These are phyloP conservation scores for Montipora foliosa DNA, from an alignment of 64 coral and sea anemone species.

Conservation along the genomic window DNA sequence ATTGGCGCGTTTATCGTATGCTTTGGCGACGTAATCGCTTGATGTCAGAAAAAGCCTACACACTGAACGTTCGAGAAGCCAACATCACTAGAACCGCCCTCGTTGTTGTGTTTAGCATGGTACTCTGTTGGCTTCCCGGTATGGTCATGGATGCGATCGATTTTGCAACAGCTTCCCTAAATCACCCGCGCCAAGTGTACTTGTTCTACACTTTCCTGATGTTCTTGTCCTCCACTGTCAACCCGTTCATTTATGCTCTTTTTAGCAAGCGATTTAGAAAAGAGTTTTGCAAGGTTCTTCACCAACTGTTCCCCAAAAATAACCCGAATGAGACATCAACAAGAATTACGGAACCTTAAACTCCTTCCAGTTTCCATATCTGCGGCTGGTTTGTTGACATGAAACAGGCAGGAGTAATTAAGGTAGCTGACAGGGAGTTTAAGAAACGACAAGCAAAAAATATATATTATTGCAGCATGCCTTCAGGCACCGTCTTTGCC, in stretches of 20 bases:
- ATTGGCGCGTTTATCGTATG: slow-evolving; percentile 44
- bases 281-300: slow-evolving; percentile 36
- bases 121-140: slow-evolving; percentile 58
- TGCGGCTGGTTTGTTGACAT: too few relatives aligned
- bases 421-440: too few relatives aligned
- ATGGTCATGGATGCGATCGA: slow-evolving; percentile 48
- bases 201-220: slow-evolving; percentile 1
- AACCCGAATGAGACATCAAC: not conserved
- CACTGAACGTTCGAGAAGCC: slow-evolving; percentile 23
- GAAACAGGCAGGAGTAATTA: too few relatives aligned
- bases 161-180: not conserved
- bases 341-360: not conserved
- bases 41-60: not conserved
- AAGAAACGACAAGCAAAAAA: too few relatives aligned
- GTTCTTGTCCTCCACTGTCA: slow-evolving; percentile 24
- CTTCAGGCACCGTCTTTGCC: too few relatives aligned
- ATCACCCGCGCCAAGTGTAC: slow-evolving; percentile 32
- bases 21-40: slow-evolving; percentile 2
- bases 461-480: too few relatives aligned
- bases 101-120: slow-evolving; percentile 35
- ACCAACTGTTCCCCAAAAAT: not conserved
- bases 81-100: slow-evolving; percentile 50
- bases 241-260: slow-evolving; percentile 61
- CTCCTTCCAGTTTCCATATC: not conserved
- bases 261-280: slow-evolving; percentile 52